Base-by-base conservation (phyloP, 2,888 invertebrate genomes). In the Scaptomyza caliginosa region DNA sequence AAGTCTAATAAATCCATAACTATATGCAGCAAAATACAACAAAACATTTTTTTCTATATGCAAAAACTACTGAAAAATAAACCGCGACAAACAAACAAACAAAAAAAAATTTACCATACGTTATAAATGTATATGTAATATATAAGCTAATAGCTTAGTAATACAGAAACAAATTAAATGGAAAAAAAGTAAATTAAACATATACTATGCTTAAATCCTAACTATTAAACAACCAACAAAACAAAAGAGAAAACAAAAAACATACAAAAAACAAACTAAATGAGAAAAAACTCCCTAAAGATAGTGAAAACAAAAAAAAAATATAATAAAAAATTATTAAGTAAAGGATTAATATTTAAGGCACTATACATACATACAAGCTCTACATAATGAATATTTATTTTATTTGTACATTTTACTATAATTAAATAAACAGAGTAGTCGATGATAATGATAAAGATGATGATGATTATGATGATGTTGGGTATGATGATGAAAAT, bases 341-440 rank as follows among this genome's bases (percentile, higher is more conserved):
- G 67, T 63, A 81, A 85, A 77, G 67, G 60, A 69, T 70, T 86
- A 86, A 64, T 63, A 70, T 68, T 30, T 82, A 82, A 84, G 82
- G 74, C 88, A 88, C 88, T 80, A 85, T 81, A 81, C 62, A 88
- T 87, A 80, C 84, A 76, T 73, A 77, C 73, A 86, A 75, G 60
- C 74, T 77, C 86, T 76, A 69, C 81, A 86, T 88, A 88, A 88
- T 69, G 74, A 89, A 88, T 89, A 88, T 88, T 89, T 88, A 88
- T 89, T 88, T 86, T 88, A 89, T 89, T 88, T 88, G 88, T 88
- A 89, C 82, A 88, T 85, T 85, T 85, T 87, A 88, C 69, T 88
- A 85, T 82, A 84, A 85, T 85, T 87, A 86, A 84, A 81, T 59
- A 77, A 80, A 81, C 67, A 68, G 81, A 73, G 62, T 58, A 72